These are phyloP conservation scores for Diplodus sargus DNA, from an alignment of 2,797 vertebrate genomes.

Conservation along the genomic window DNA sequence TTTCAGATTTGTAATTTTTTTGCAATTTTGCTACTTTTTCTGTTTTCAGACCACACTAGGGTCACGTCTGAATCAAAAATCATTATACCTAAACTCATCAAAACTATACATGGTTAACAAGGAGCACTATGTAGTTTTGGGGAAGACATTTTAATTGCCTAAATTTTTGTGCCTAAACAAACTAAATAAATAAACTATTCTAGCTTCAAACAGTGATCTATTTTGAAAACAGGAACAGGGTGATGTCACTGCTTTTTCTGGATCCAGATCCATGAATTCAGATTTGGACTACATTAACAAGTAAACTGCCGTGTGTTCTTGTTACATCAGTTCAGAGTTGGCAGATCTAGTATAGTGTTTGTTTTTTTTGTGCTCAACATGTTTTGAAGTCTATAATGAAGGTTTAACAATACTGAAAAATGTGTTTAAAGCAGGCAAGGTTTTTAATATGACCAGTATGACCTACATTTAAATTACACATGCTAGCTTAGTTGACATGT, in stretches of 20 bases:
- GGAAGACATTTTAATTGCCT: no score
- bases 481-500: neutral
- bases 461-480: no score
- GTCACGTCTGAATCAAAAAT: neutral
- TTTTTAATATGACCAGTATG: no score
- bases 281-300: neutral
- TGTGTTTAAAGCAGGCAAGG: no score
- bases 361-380: no score
- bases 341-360: no score
- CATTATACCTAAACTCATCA: neutral
- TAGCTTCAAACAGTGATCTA: no score
- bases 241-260: neutral
- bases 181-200: no score
- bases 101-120: neutral
- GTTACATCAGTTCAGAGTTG: neutral
- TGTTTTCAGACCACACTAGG: neutral
- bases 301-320: neutral
- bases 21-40: neutral
- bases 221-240: neutral
- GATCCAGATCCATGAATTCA: neutral
- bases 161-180: no score
- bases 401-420: conserved; percentile 1
- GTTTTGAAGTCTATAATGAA: neutral
- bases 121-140: no score
- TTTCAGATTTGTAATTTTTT: neutral